Evolutionary conservation across 2,113 vertebrate species (phyloP).

Genomic region (Chloropsis cyanopogon): DNA sequence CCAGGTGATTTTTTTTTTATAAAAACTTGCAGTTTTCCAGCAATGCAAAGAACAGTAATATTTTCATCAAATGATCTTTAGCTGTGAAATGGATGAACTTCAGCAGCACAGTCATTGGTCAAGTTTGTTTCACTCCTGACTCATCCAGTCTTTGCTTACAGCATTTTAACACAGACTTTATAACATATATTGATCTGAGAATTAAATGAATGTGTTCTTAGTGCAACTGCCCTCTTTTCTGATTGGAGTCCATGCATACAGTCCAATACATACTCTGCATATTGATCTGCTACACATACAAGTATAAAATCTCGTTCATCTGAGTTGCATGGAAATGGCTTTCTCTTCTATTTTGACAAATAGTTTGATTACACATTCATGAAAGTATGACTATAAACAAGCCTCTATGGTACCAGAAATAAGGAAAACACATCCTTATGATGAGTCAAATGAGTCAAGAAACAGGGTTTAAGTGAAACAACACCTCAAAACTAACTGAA

Average conservation of each 20-base stretch:
- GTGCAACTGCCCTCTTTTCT: neutral
- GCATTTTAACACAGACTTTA: neutral
- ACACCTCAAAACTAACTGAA: neutral
- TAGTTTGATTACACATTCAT: neutral
- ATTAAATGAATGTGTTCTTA: neutral
- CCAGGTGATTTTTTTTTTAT: neutral
- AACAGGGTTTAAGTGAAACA: neutral
- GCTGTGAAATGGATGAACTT: neutral
- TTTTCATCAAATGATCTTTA: neutral
- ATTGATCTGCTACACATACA: neutral
- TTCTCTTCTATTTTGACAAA: neutral
- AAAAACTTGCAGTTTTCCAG: neutral
- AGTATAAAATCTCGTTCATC: neutral
- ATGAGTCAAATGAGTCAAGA: neutral
- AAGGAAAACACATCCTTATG: neutral
- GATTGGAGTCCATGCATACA: accelerated
- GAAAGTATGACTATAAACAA: neutral
- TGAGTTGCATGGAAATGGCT: neutral
- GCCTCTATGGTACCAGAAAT: neutral
- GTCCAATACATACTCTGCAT: neutral
- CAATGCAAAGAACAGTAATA: neutral
- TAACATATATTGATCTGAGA: neutral
- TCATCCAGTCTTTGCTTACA: neutral
- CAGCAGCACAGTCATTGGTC: neutral
- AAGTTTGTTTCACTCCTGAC: neutral